Evolutionary conservation across 2,797 vertebrate genomes (phyloP).

Genomic region (Centropyge bicolor): DNA sequence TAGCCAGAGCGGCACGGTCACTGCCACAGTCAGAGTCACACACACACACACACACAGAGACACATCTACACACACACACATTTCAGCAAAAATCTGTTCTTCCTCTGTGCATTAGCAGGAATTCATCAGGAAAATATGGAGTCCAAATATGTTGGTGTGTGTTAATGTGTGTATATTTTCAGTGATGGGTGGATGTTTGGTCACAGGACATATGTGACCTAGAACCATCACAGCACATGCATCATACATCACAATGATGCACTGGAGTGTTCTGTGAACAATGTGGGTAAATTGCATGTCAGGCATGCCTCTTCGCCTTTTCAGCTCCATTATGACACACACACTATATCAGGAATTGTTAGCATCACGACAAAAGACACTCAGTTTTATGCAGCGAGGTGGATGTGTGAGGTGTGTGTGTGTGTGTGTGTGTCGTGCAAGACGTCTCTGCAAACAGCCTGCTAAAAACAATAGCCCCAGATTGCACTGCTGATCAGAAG

Average conservation of each 20-base stretch:
- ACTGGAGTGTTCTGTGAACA: constrained; percentile 42
- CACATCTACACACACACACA: constrained; percentile 38
- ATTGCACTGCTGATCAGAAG: constrained; percentile 67
- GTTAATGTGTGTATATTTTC: constrained; percentile 29
- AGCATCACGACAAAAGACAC: background rate
- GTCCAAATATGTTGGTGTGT: constrained; percentile 10
- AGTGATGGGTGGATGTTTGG: constrained; percentile 40
- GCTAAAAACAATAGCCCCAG: constrained; percentile 81
- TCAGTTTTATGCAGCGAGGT: constrained; percentile 16
- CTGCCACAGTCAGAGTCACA: constrained; percentile 48
- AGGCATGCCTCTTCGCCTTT: background rate
- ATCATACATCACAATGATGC: constrained; percentile 50
- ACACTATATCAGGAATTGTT: constrained; percentile 18
- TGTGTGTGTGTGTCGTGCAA: constrained; percentile 29
- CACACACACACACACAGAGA: constrained; percentile 28
- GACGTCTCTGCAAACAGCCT: constrained; percentile 56
- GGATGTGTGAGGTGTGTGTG: constrained; percentile 49
- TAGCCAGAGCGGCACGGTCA: constrained; percentile 50
- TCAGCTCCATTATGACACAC: constrained; percentile 12
- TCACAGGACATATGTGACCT: constrained; percentile 61
- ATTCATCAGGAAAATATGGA: constrained; percentile 16
- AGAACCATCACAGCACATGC: constrained; percentile 59
- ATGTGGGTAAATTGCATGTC: constrained; percentile 48
- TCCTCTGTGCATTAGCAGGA: constrained; percentile 26
- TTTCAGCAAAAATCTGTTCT: constrained; percentile 1